Base-by-base conservation (phyloP, 2,888 invertebrate species). In the Monochamus alternatus region DNA sequence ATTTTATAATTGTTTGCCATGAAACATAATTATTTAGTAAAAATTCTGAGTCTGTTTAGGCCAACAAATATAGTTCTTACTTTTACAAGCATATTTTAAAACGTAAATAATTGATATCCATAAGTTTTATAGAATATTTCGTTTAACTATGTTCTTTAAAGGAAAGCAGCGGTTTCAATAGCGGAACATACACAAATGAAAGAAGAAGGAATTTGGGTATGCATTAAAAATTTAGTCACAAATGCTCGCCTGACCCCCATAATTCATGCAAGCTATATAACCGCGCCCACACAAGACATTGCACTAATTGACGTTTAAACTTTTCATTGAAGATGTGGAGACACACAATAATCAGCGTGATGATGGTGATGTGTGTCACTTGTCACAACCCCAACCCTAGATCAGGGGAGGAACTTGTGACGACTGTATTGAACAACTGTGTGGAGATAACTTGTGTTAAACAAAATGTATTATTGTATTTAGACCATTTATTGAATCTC, bases 391-490 rank as follows among this genome's bases (percentile, higher is more conserved):
- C 52, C 73, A 79, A 77, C 76, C 81, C 82, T 63, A 78, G 78
- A 71, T 81, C 91, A 80, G 93, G 94, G 87, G 94, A 94, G 83
- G 93, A 94, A 87, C 89, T 95, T 64, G 91, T 95, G 82, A 91
- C 93, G 75, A 91, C 92, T 86, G 93, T 94, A 84, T 90, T 95
- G 83, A 93, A 93, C 89, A 93, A 93, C 87, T 96, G 96, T 90
- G 92, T 92, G 7, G 93, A 95, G 87, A 92, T 93, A 87, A 90
- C 91, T 64, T 96, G 95, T 85, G 91, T 95, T 82, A 95, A 95
- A 89, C 92, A 92, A 88, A 94, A 95, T 89, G 94, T 95, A 84
- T 90, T 96, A 44, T 92, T 91, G 73, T 95, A 93, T 89, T 90
- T 96, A 90, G 95, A 95, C 88, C 93, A 92, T 58, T 90, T 94